Evolutionary conservation across 1,140 invertebrate species (phyloP), one percentile per base, ranked within the genome.

Genomic region (Coboldia fuscipes): DNA sequence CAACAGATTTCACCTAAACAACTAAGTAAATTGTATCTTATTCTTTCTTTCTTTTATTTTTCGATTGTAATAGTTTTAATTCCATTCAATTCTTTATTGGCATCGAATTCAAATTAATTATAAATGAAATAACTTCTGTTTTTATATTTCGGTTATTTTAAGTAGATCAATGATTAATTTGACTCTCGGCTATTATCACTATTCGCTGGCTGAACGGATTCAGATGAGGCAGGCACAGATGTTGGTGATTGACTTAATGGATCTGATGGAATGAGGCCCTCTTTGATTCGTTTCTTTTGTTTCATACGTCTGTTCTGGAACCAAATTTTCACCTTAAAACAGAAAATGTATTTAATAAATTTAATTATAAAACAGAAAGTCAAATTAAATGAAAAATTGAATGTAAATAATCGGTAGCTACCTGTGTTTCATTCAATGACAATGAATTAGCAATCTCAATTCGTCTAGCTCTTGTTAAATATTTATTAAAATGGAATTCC

Each of bases 401-500:
- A n/a, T n/a, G n/a, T n/a, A n/a, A n/a, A n/a, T n/a, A n/a, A n/a
- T n/a, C n/a, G 38, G 56, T 56, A 37, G 62, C 57, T 37, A 66
- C 62, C 62, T 94, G 88, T 0, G 93, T 97, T 54, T 99, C 94
- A 56, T 97, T 97, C 4, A 99, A 70, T 50, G 92, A 83, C 13
- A 99, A 60, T 2, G 86, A 77, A 1, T 86, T 83, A 0, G 94
- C 94, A 41, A 99, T 98, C 60, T 99, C 94, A 45, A 97, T 96
- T 41, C 94, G 67, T 42, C 93, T 62, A 6, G 89, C 92, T 41
- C 94, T 63, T 3, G 92, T 97, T 45, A 98, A 68, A 64, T 98
- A 98, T 61, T 96, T 96, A 62, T 97, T 97, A 59, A 94, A 97
- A 59, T 98, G 92, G 58, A 97, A 98, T 60, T 99, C 93, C 55